Base-by-base conservation (phyloP, 1,140 invertebrate species). In the Drosophila lacertosa region DNA sequence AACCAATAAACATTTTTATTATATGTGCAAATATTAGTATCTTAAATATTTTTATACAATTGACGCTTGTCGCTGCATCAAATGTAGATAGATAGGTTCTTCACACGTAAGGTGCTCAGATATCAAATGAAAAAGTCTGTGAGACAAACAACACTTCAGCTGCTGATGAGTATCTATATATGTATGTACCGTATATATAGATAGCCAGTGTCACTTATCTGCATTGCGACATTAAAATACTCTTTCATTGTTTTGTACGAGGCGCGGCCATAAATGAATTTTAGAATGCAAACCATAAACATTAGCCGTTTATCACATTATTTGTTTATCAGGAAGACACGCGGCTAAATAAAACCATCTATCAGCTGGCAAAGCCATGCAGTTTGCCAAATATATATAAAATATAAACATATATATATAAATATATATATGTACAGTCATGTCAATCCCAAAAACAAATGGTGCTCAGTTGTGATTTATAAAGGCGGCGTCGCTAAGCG, bases 401-500 rank as follows among this genome's bases (percentile, higher is more conserved):
- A 26, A 7, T 29, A 29, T 29, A 26, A 6, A 26, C 7, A 26
- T 26, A 1, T 26, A 26, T 26, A 26, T 26, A 26, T 26, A 73
- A 58, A 40, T 77, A 58, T 44, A 57, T 35, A 24, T 44, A 20
- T 42, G 51, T 39, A 37, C 44, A n/a, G 4, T 32, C 42, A 33
- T 63, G 29, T 62, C 70, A 55, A 66, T 60, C 42, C 59, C 37
- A 16, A 66, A 67, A 82, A 72, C 50, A 75, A 74, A 81, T 69
- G 26, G 6, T 7, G 26, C 26, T 29, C 26, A 68, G 48, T 57
- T 71, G 64, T 76, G 66, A 84, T 82, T 83, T 83, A 83, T 79
- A 83, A 75, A 73, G 79, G 48, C 72, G 48, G 15, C 50, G 47
- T 10, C 32, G 45, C 20, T 63, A 82, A 82, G 78, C 78, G 74